Evolutionary conservation across 2,797 vertebrate genomes (phyloP), one percentile per base, ranked within the genome.

Genomic region (Helarctos malayanus): DNA sequence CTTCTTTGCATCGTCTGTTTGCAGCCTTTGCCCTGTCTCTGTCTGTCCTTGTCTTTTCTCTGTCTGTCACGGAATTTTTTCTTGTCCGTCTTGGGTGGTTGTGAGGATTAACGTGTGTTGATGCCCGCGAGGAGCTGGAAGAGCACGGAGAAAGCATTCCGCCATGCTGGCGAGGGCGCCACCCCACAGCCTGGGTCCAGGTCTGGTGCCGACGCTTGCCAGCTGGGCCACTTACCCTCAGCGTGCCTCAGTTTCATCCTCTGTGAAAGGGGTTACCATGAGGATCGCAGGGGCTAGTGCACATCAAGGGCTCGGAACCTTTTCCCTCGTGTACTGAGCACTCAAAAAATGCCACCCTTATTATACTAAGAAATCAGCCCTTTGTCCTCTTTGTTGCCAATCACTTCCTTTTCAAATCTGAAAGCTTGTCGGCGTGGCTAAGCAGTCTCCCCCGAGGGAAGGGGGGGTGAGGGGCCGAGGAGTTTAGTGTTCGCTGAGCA

Each of bases 301-400:
- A 11, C 0, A n/a, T 7, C 0, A 45, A 21, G 59, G 3, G 0
- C 61, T 79, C 16, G 21, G 80, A 38, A 21, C 15, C 7, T 4
- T 2, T 18, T 4, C 38, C 47, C 13, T 11, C 27, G 15, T 7
- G 0, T 19, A 25, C 23, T 0, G 8, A 12, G 41, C 8, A 0
- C 63, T 21, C 23, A 1, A 3, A 38, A 16, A 15, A 41, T 2
- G 21, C 52, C 54, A 32, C 54, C 38, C 3, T 75, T 14, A 56
- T 78, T 25, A 19, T 25, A 10, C 29, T 19, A 69, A 92, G 83
- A 76, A 85, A 45, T 19, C 76, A 41, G 19, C 29, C 5, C 32
- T 65, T 75, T 25, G 52, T 56, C 92, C 52, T 69, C 1, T 32
- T 45, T 6, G 18, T 1, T 92, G n/a, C 69, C 16, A 32, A 4